These are phyloP conservation scores for Stenotaenia linearis DNA, from an alignment of 2,888 invertebrate species.

Conservation along the genomic window DNA sequence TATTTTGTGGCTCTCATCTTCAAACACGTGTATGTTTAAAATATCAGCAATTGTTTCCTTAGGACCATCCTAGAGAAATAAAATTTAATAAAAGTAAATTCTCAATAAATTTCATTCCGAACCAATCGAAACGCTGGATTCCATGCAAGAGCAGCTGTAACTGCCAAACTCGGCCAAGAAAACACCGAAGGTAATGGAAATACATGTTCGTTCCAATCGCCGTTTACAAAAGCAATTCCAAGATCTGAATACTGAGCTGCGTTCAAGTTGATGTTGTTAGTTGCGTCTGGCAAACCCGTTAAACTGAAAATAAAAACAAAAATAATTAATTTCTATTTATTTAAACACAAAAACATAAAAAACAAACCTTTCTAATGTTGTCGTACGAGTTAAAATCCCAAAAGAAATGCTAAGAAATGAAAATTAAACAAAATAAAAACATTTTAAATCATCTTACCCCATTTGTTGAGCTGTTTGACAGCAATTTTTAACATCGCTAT, in stretches of 20 bases:
- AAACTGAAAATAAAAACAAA: not conserved
- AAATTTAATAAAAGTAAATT: not conserved
- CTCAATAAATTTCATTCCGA: slow-evolving; percentile 31
- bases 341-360: not conserved
- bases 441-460: not conserved
- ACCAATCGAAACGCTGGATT: slow-evolving; percentile 53
- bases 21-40: not conserved
- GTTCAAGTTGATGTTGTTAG: not conserved
- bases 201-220: slow-evolving; percentile 57
- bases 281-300: not conserved
- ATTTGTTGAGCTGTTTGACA: not conserved
- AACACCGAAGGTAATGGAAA: slow-evolving; percentile 57
- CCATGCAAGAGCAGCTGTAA: slow-evolving; percentile 57
- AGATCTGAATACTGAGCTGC: slow-evolving; percentile 41
- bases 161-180: slow-evolving; percentile 56
- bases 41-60: not conserved
- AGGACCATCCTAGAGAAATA: not conserved
- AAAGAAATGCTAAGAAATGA: not conserved
- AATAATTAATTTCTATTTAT: not conserved
- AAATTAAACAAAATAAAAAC: not conserved
- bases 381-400: not conserved
- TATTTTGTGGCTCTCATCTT: not conserved
- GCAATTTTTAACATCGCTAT: not conserved
- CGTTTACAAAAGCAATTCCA: slow-evolving; percentile 52
- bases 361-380: not conserved